These are phyloP conservation scores for Poeciliopsis prolifica DNA, from an alignment of 2,113 vertebrate species.

Conservation along the genomic window DNA sequence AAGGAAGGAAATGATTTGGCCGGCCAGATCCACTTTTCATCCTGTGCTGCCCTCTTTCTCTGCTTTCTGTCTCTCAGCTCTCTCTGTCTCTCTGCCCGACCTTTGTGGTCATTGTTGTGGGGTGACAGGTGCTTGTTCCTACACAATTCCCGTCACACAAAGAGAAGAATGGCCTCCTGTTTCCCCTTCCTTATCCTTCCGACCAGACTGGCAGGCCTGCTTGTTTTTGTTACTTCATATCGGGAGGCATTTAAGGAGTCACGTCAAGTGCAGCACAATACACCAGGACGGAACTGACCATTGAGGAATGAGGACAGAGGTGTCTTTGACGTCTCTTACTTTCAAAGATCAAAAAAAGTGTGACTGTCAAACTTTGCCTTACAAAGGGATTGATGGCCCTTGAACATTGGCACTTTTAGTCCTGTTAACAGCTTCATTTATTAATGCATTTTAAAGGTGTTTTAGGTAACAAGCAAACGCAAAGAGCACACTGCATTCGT, in stretches of 20 bases:
- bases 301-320: slow-evolving; percentile 62
- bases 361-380: slow-evolving; percentile 29
- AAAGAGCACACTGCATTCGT: too few relatives aligned
- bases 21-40: slow-evolving; percentile 26
- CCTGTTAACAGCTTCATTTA: background rate
- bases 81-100: slow-evolving; percentile 34
- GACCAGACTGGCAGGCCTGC: slow-evolving; percentile 53
- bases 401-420: background rate
- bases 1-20: slow-evolving; percentile 17
- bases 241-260: slow-evolving; percentile 67
- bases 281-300: slow-evolving; percentile 43
- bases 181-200: slow-evolving; percentile 72
- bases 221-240: slow-evolving; percentile 75
- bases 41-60: slow-evolving; percentile 30
- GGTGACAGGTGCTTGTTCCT: slow-evolving; percentile 76
- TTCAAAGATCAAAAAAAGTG: slow-evolving; percentile 30
- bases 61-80: slow-evolving; percentile 24
- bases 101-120: slow-evolving; percentile 67
- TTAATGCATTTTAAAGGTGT: background rate
- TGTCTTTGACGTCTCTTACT: slow-evolving; percentile 50
- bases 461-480: background rate
- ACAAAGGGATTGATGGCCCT: background rate
- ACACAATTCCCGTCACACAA: slow-evolving; percentile 69
- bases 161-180: slow-evolving; percentile 66
- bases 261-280: slow-evolving; percentile 65